A percentile compares a stretch with the other conserved stretches of the same genome.
Conservation (phyloP, 2,888 invertebrate genomes). For the Andrena bucephala region DNA sequence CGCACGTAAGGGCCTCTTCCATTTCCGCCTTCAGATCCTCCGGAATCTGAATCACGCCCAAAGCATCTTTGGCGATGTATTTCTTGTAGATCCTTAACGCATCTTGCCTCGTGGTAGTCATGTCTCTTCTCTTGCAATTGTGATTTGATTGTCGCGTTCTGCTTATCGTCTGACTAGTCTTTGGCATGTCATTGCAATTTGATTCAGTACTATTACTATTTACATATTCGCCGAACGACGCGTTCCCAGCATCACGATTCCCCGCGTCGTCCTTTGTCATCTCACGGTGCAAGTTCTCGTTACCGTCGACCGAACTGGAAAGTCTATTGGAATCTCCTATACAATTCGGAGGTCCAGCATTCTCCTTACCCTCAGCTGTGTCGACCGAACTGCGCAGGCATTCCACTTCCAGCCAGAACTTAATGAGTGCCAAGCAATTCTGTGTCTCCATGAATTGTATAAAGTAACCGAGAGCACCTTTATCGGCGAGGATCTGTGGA, state of each 20-base stretch:
- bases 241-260: conserved; percentile 8
- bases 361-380: conserved; percentile 6
- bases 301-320: conserved; percentile 59
- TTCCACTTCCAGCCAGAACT: conserved; percentile 92
- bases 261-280: conserved; percentile 43
- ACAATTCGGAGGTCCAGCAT: conserved; percentile 30
- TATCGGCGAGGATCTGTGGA: conserved; percentile 91
- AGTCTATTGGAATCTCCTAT: conserved; percentile 28
- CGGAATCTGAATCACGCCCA: conserved; percentile 87
- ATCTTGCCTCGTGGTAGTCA: conserved; percentile 84
- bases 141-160: conserved; percentile 69
- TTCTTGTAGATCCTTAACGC: conserved; percentile 92
- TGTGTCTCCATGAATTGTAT: conserved; percentile 94
- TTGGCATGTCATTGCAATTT: conserved; percentile 78
- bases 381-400: conserved; percentile 85
- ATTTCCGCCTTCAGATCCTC: conserved; percentile 87
- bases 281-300: conserved; percentile 63
- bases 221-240: conserved; percentile 55
- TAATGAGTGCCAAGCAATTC: conserved; percentile 88
- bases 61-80: conserved; percentile 90
- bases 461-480: conserved; percentile 93
- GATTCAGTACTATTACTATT: conserved; percentile 70
- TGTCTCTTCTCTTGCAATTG: conserved; percentile 62
- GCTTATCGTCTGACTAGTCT: conserved; percentile 75
- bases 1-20: conserved; percentile 89